phyloP scores from a whole-genome alignment of 2,113 vertebrate species.

The Athene cunicularia region DNA sequence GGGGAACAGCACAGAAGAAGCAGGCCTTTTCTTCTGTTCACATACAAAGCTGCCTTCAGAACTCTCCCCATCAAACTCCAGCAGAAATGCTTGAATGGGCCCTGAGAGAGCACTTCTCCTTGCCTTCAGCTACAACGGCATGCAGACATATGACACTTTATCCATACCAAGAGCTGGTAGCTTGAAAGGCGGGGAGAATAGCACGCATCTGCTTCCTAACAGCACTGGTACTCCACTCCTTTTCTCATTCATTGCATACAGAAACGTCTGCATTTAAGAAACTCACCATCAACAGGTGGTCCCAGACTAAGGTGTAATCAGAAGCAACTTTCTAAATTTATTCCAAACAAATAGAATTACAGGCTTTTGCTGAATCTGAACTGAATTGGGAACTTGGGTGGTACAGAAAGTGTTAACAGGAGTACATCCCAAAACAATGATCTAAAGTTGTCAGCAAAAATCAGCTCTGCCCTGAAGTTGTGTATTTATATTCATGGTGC shows the following conservation, averaged over 20 bases:
- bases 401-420: conserved; percentile 17
- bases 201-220: conserved; percentile 74
- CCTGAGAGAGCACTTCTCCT: conserved; percentile 71
- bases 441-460: neutral
- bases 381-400: conserved; percentile 60
- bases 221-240: conserved; percentile 30
- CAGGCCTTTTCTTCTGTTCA: neutral
- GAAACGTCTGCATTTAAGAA: conserved; percentile 69
- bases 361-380: conserved; percentile 64
- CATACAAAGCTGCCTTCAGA: conserved; percentile 56
- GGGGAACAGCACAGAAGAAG: neutral
- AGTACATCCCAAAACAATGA: neutral
- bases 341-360: conserved; percentile 78
- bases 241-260: conserved; percentile 67
- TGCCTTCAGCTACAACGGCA: conserved; percentile 64
- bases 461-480: neutral
- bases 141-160: conserved; percentile 68
- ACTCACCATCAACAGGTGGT: conserved; percentile 75
- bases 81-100: conserved; percentile 65
- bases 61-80: conserved; percentile 64
- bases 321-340: conserved; percentile 78
- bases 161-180: conserved; percentile 67
- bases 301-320: conserved; percentile 75
- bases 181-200: conserved; percentile 67
- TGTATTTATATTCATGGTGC: neutral